Percentiles rank a stretch among this genome's conserved stretches.
Conservation (phyloP, 2,888 invertebrate genomes). For the Willowsia nigromaculata region DNA sequence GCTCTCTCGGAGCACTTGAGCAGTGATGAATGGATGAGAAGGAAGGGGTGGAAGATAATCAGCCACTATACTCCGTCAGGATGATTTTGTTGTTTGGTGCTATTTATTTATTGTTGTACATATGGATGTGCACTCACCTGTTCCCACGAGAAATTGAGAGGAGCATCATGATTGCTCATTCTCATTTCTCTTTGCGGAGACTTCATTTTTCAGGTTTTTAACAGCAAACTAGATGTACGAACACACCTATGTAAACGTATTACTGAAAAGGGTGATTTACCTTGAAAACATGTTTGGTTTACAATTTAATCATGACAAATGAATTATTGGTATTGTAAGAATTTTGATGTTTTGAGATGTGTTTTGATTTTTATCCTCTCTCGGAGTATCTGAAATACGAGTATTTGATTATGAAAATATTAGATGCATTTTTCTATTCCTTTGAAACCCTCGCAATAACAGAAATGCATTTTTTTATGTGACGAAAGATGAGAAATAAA, state of each 20-base stretch:
- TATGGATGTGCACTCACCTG: conserved; percentile 56
- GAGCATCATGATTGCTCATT: conserved; percentile 40
- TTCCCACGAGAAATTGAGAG: conserved; percentile 68
- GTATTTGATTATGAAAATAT: too few relatives aligned
- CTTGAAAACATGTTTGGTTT: conserved; percentile 1
- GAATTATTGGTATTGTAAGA: neutral
- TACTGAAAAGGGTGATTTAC: neutral
- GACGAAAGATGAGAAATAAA: neutral
- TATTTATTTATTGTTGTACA: conserved; percentile 60
- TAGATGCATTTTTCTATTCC: too few relatives aligned
- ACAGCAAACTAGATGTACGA: neutral
- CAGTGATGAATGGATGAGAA: conserved; percentile 68
- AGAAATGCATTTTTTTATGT: neutral
- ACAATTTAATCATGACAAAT: conserved; percentile 21
- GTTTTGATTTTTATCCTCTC: neutral
- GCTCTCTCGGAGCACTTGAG: conserved; percentile 52
- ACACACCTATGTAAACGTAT: neutral
- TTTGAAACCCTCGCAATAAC: too few relatives aligned
- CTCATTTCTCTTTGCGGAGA: neutral
- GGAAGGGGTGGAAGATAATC: conserved; percentile 69
- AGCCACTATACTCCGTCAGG: conserved; percentile 56
- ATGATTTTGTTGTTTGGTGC: conserved; percentile 49
- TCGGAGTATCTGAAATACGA: too few relatives aligned
- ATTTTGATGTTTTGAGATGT: neutral
- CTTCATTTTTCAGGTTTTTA: neutral